Evolutionary conservation across 2,113 vertebrate genomes (phyloP).

Genomic region (Pelusios castaneus): DNA sequence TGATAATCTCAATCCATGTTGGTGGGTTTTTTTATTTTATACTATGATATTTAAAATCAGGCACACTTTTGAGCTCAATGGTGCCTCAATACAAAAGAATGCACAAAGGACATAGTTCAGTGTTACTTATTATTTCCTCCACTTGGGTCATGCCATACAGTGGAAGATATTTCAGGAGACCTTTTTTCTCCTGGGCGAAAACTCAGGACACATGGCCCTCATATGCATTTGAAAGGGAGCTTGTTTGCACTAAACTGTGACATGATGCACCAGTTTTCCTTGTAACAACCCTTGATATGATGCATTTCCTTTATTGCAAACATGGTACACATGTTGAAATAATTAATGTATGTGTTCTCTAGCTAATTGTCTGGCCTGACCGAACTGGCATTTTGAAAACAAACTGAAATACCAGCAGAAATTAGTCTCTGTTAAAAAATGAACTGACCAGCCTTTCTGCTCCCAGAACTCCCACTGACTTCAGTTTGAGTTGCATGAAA

Average conservation of each 20-base stretch:
- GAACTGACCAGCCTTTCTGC: background rate
- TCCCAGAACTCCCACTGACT: background rate
- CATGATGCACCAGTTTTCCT: background rate
- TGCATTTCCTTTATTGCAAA: background rate
- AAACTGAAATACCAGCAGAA: background rate
- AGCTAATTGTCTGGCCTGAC: background rate
- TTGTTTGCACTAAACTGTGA: background rate
- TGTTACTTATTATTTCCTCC: background rate
- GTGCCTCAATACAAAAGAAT: background rate
- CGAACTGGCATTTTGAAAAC: accelerated
- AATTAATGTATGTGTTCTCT: background rate
- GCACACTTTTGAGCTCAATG: background rate
- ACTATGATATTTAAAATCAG: background rate
- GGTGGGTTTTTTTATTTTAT: background rate
- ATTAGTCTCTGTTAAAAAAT: background rate
- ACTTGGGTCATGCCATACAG: background rate
- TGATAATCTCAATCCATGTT: background rate
- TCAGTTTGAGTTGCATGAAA: background rate
- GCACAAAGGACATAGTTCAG: accelerated
- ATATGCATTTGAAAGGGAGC: background rate
- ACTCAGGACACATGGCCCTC: background rate
- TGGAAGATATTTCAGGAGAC: background rate
- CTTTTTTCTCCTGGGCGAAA: background rate
- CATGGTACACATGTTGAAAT: background rate
- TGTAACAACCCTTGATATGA: accelerated